These are phyloP conservation scores for Stichopus chloronotus DNA, from an alignment of 35 echinoderm and acorn worm genomes.

Conservation along the genomic window DNA sequence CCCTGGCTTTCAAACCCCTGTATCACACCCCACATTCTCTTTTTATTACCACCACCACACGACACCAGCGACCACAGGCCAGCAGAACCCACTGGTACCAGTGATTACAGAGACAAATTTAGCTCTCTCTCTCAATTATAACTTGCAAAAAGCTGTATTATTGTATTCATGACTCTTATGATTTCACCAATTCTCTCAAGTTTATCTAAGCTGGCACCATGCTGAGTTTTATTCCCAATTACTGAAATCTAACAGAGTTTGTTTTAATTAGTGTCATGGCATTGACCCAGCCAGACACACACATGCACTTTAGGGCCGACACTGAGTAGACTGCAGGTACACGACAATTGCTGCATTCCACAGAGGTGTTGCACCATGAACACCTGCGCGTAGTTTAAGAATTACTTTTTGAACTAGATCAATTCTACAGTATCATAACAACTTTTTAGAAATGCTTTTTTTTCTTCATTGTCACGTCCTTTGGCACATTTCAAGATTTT, in stretches of 20 bases:
- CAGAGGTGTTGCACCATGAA: slow-evolving; percentile 36
- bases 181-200: background rate
- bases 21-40: background rate
- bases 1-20: background rate
- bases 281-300: slow-evolving; percentile 22
- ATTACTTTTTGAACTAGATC: slow-evolving; percentile 2
- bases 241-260: background rate
- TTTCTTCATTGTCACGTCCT: too few relatives aligned
- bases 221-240: slow-evolving; percentile 10
- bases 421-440: background rate
- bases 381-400: background rate
- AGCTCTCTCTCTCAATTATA: background rate
- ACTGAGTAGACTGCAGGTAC: background rate
- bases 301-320: background rate
- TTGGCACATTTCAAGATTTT: too few relatives aligned
- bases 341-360: background rate
- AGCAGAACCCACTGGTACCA: background rate
- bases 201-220: slow-evolving; percentile 5
- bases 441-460: background rate
- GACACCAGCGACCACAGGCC: background rate
- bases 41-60: background rate
- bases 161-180: background rate
- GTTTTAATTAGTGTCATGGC: background rate
- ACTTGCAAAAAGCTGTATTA: background rate
- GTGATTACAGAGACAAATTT: background rate